phyloP scores from a whole-genome alignment of 2,888 invertebrate genomes.

The Agriopis aurantiaria region DNA sequence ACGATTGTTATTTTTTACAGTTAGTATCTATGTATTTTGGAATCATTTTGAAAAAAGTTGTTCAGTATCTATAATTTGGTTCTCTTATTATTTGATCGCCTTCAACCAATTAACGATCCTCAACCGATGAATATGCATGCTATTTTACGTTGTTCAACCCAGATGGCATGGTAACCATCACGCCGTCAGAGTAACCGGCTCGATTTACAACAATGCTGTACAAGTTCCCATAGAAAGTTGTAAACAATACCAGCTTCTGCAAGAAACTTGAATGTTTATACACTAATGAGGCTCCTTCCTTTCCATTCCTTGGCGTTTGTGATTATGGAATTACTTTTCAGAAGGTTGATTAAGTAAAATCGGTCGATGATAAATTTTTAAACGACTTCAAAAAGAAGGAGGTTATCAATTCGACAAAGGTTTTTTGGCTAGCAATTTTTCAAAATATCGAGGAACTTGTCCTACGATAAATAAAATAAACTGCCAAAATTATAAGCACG shows the following conservation, averaged over 20 bases:
- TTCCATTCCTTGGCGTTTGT: slow-evolving; percentile 15
- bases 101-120: not conserved
- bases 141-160: not conserved
- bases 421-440: no score
- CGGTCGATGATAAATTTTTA: no score
- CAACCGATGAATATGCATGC: not conserved
- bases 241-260: slow-evolving; percentile 57
- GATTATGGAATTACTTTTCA: not conserved
- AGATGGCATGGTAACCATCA: slow-evolving; percentile 35
- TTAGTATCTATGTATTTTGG: not conserved
- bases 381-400: no score
- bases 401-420: no score
- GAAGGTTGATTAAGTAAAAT: not conserved
- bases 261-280: slow-evolving; percentile 18
- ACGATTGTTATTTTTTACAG: not conserved
- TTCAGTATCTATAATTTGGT: not conserved
- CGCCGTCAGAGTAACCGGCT: slow-evolving; percentile 20
- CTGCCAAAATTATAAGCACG: no score
- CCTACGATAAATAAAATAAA: no score
- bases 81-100: not conserved
- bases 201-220: slow-evolving; percentile 60
- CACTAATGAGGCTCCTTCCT: slow-evolving; percentile 5
- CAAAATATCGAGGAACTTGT: no score
- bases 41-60: no score
- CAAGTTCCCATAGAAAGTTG: slow-evolving; percentile 77